phyloP scores from a whole-genome alignment of 1,140 invertebrate genomes.

The Drosophila triauraria region DNA sequence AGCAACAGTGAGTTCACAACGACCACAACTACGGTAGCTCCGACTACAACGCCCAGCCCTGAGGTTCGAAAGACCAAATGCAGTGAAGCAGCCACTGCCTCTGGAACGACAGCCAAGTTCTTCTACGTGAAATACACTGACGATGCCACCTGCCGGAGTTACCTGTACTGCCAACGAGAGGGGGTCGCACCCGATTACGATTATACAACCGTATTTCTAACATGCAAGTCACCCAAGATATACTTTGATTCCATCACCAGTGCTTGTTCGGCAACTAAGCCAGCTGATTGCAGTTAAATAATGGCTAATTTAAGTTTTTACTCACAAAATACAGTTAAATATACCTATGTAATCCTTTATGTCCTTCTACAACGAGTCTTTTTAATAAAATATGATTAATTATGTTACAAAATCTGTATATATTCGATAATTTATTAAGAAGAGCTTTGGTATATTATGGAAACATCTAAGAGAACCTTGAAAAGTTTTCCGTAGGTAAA shows the following conservation, averaged over 20 bases:
- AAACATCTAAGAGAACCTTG: not conserved
- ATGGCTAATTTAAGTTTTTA: not conserved
- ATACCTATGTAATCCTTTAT: not conserved
- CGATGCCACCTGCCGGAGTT: slow-evolving; percentile 14
- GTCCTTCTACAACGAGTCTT: too few relatives aligned
- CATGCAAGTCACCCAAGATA: not conserved
- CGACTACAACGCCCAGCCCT: not conserved
- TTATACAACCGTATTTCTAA: not conserved
- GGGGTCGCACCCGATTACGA: not conserved
- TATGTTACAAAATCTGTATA: not conserved
- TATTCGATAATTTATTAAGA: not conserved
- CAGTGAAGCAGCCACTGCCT: not conserved
- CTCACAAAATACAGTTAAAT: not conserved
- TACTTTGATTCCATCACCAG: slow-evolving; percentile 3
- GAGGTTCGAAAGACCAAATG: not conserved
- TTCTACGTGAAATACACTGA: slow-evolving; percentile 4
- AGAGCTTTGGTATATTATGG: not conserved
- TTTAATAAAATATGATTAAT: not conserved
- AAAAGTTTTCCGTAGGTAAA: not conserved
- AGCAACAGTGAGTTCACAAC: slow-evolving; percentile 1
- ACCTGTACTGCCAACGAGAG: slow-evolving; percentile 25
- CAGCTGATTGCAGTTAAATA: not conserved
- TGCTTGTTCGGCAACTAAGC: slow-evolving; percentile 13
- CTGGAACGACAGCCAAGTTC: not conserved
- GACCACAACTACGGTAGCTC: slow-evolving; percentile 6